Evolutionary conservation across 2,797 vertebrate species (phyloP).

Genomic region (Spinus pinus): DNA sequence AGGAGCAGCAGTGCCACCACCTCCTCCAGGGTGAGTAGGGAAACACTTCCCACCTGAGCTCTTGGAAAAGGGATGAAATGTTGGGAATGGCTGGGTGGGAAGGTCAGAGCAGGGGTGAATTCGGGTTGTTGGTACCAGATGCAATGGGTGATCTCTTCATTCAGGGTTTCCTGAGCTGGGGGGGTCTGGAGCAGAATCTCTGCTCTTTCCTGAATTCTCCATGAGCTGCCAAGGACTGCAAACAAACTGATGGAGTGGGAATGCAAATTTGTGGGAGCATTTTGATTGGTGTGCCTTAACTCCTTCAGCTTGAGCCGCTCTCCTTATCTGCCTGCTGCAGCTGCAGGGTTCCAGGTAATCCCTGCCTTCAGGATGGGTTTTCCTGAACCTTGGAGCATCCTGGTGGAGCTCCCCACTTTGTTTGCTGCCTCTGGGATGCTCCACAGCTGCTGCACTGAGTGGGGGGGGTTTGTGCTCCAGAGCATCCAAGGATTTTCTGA

Average conservation of each 20-base stretch:
- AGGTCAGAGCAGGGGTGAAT: neutral
- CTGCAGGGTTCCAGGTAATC: neutral
- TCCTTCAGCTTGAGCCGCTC: neutral
- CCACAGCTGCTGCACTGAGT: neutral
- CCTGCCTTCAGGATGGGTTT: neutral
- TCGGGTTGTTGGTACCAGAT: neutral
- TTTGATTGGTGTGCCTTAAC: neutral
- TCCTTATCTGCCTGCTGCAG: neutral
- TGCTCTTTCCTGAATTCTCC: neutral
- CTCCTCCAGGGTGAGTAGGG: constrained; percentile 71
- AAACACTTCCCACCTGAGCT: neutral
- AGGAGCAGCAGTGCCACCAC: constrained; percentile 29
- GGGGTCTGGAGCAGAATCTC: neutral
- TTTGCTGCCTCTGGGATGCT: neutral
- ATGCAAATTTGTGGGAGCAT: neutral
- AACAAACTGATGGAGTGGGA: neutral
- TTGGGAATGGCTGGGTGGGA: neutral
- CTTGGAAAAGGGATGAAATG: neutral
- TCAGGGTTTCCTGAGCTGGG: neutral
- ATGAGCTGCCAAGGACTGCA: neutral
- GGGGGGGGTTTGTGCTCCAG: neutral
- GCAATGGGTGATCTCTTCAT: neutral
- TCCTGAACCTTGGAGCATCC: neutral
- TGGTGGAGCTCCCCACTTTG: rapidly evolving
- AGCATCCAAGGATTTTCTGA: neutral